phyloP scores from a whole-genome alignment of 2,113 vertebrate species.

The Apteryx mantelli region DNA sequence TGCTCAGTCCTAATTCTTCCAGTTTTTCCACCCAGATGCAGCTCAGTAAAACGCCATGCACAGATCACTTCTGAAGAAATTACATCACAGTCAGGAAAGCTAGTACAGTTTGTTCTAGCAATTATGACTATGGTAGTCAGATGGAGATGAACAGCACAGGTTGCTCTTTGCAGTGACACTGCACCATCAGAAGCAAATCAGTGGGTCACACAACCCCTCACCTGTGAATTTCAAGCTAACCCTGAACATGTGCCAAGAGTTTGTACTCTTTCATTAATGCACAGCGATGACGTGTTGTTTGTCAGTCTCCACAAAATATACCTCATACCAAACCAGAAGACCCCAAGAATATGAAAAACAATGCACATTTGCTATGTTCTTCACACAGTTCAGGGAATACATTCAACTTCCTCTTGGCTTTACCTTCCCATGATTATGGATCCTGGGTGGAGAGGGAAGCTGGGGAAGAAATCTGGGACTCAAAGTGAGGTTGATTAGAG shows the following conservation, averaged over 20 bases:
- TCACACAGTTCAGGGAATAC: neutral
- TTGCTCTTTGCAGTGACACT: neutral
- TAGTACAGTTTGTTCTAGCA: neutral
- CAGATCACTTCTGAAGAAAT: constrained; percentile 1
- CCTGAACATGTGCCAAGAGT: rapidly evolving
- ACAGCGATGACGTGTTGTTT: neutral
- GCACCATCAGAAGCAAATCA: neutral
- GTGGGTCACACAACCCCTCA: neutral
- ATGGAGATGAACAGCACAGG: neutral
- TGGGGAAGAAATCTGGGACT: neutral
- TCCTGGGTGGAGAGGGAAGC: neutral
- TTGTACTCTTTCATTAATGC: neutral
- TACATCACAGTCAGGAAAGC: neutral
- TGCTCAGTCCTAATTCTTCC: rapidly evolving
- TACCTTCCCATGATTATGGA: neutral
- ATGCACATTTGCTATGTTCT: too few species aligned
- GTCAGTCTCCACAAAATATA: neutral
- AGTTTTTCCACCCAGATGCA: neutral
- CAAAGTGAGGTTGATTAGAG: neutral
- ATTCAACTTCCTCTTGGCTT: neutral
- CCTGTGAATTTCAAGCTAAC: neutral
- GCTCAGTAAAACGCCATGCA: neutral
- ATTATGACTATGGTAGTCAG: neutral
- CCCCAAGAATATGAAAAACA: neutral
- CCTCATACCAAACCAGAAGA: neutral